Evolutionary conservation across 2,797 vertebrate genomes (phyloP).

Genomic region (Holocentrus rufus): DNA sequence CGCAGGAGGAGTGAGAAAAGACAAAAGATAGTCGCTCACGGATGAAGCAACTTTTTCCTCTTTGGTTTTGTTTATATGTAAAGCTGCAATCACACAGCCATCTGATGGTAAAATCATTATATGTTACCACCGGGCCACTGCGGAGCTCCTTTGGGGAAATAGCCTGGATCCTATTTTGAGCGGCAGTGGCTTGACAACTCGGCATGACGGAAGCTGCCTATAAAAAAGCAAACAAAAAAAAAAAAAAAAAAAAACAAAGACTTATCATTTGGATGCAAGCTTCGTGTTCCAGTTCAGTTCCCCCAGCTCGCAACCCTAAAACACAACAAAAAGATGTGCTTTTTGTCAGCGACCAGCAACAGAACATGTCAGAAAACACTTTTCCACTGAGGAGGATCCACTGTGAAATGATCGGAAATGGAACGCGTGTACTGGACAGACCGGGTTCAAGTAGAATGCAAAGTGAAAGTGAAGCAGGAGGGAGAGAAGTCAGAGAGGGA

Average conservation of each 20-base stretch:
- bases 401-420: constrained; percentile 23
- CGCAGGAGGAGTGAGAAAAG: not conserved
- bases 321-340: not conserved
- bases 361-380: not conserved
- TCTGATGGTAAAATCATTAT: constrained; percentile 28
- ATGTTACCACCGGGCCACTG: constrained; percentile 41
- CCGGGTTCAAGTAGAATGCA: constrained; percentile 22
- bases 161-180: constrained; percentile 48
- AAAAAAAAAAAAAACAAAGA: not conserved
- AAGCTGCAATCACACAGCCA: constrained; percentile 40
- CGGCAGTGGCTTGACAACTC: constrained; percentile 38
- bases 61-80: constrained; percentile 31
- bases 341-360: not conserved
- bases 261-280: constrained; percentile 33
- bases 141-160: constrained; percentile 15
- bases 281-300: constrained; percentile 19
- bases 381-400: not conserved
- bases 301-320: constrained; percentile 23
- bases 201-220: constrained; percentile 50
- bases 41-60: constrained; percentile 11
- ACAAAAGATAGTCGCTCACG: too few relatives aligned
- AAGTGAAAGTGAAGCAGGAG: constrained; percentile 34
- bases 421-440: constrained; percentile 8
- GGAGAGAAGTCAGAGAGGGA: constrained; percentile 45
- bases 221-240: constrained; percentile 3